A percentile compares a stretch with the other conserved stretches of the same genome.
These are phyloP conservation scores for Phrynocephalus vlangalii DNA, from an alignment of 2,797 vertebrate genomes.

Conservation along the genomic window DNA sequence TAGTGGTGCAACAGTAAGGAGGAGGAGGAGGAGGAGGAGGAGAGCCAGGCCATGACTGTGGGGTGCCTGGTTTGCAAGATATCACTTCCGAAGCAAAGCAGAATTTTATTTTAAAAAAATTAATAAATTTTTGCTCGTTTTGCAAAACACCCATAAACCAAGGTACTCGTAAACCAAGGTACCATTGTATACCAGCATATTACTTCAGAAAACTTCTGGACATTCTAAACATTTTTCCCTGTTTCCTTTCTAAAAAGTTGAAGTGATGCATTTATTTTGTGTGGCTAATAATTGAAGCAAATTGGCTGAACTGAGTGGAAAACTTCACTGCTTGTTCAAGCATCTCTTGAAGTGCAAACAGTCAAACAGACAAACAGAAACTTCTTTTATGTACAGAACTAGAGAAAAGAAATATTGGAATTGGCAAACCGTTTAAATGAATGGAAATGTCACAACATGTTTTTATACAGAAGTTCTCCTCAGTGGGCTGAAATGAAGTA, in stretches of 20 bases:
- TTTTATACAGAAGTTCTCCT: constrained; percentile 31
- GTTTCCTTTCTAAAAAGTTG: constrained; percentile 34
- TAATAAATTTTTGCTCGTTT: too few species aligned
- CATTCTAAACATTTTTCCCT: neutral
- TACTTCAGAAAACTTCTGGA: too few species aligned
- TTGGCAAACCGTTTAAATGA: constrained; percentile 45
- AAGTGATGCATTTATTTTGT: constrained; percentile 34
- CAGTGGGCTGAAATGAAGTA: neutral
- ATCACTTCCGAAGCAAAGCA: too few species aligned
- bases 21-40: too few species aligned
- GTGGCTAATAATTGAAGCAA: constrained; percentile 29
- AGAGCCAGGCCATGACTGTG: too few species aligned
- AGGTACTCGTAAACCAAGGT: too few species aligned
- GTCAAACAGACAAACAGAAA: constrained; percentile 51
- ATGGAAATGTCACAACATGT: constrained; percentile 15
- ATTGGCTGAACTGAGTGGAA: constrained; percentile 53
- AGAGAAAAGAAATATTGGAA: neutral
- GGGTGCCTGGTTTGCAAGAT: too few species aligned
- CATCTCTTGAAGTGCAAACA: constrained; percentile 55
- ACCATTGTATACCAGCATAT: too few species aligned
- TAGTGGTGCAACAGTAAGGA: too few species aligned
- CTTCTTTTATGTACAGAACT: neutral
- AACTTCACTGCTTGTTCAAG: constrained; percentile 43
- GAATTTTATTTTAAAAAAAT: too few species aligned
- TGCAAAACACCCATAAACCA: too few species aligned